Evolutionary conservation across 2,797 vertebrate genomes (phyloP).

Genomic region (Cirrhinus mrigala): DNA sequence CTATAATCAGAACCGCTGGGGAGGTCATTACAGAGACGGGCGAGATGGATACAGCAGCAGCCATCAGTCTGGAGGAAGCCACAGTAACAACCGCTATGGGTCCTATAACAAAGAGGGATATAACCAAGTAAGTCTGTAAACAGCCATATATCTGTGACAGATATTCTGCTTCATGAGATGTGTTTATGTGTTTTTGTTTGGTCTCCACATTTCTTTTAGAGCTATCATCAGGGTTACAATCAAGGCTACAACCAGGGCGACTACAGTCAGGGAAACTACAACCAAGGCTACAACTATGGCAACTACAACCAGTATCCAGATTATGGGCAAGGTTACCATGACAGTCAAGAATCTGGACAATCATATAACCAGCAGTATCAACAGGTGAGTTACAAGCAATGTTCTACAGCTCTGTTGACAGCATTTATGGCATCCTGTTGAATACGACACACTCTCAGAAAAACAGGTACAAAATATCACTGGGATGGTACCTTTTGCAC

Average conservation of each 20-base stretch:
- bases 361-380: constrained; percentile 76
- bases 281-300: constrained; percentile 84
- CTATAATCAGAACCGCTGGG: constrained; percentile 87
- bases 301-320: constrained; percentile 83
- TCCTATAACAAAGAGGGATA: constrained; percentile 73
- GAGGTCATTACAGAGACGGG: constrained; percentile 77
- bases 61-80: constrained; percentile 32
- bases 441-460: too few species aligned
- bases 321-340: constrained; percentile 74
- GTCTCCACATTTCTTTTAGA: constrained; percentile 32
- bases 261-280: constrained; percentile 70
- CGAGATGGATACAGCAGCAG: constrained; percentile 72
- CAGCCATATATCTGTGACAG: not conserved
- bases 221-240: constrained; percentile 76
- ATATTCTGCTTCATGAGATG: not conserved
- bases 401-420: not conserved
- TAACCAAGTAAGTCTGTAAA: constrained; percentile 52
- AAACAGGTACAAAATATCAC: too few species aligned
- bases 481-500: too few species aligned
- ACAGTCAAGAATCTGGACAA: constrained; percentile 71
- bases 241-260: constrained; percentile 80
- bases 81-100: constrained; percentile 66
- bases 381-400: constrained; percentile 66
- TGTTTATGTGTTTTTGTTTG: not conserved
- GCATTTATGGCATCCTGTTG: not conserved